Base-by-base conservation (phyloP, 92 coral and sea anemone genomes). In the Plumapathes pennacea region DNA sequence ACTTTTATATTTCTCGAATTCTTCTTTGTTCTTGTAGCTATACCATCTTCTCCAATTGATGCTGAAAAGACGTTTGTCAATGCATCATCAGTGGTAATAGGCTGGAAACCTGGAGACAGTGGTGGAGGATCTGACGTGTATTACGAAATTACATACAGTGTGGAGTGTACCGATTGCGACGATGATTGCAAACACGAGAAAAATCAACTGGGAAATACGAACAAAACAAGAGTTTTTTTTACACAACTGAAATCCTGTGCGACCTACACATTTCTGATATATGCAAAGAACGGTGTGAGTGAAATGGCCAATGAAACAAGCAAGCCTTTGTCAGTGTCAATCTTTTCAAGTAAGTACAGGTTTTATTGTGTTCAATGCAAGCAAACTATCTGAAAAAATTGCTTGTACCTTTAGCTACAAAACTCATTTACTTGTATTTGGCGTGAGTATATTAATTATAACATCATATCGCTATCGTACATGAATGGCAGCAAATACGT, bases 241-340 rank as follows among this genome's bases (percentile, higher is more conserved):
- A 51, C 64, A 17, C 72, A 78, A 9, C 81, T 90, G 32, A 21
- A 21, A 3, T 26, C 70, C 37, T 64, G 56, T 17, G 72, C 73
- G 18, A 67, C 32, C 6, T 90, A 88, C 70, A 75, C 58, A 31
- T 83, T 88, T 48, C 55, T 65, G 11, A 70, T 90, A 14, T 78
- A 71, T 56, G 71, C 87, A 18, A 79, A 37, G 15, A 83, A 70
- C 50, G 52, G 71, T 10, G 49, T 82, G 26, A 86, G 82, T 17
- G 21, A n/a, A 0, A 74, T 56, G 10, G 78, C 84, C 3, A 38
- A 49, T 3, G 53, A 39, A 37, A 64, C 26, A 4, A 22, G 33
- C 37, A 27, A 12, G 17, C 24, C 15, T 30, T n/a, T n/a, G n/a
- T n/a, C n/a, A n/a, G n/a, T n/a, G n/a, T n/a, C n/a, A n/a, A n/a